These are phyloP conservation scores for Platysteira castanea DNA, from an alignment of 2,113 vertebrate species.

Conservation along the genomic window DNA sequence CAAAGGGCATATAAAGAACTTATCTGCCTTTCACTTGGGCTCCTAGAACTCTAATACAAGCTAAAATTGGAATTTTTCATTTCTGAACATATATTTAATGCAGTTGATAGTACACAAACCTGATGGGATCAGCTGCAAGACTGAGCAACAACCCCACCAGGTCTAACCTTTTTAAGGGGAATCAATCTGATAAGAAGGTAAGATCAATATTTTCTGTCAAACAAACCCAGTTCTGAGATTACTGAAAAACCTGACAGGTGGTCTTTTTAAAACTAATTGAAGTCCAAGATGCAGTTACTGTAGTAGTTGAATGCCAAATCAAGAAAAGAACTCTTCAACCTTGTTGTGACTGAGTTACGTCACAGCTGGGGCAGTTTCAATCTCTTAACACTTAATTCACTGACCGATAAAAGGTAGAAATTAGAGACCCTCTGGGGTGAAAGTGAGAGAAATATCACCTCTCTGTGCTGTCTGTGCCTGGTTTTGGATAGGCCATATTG, in stretches of 20 bases:
- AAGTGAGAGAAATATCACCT: not conserved
- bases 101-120: not conserved
- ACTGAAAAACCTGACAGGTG: not conserved
- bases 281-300: not conserved
- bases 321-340: not conserved
- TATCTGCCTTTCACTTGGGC: not conserved
- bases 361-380: not conserved
- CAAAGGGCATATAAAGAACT: not conserved
- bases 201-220: not conserved
- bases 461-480: not conserved
- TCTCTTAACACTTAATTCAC: not conserved
- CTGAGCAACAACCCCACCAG: not conserved
- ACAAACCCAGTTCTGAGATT: not conserved
- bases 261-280: not conserved
- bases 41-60: not conserved
- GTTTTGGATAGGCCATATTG: not conserved
- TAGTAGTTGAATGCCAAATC: not conserved
- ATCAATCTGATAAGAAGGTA: not conserved
- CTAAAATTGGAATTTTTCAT: not conserved
- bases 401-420: not conserved
- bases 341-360: not conserved
- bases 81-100: not conserved
- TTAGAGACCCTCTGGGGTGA: not conserved
- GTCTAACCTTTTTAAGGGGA: not conserved
- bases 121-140: not conserved